phyloP scores from a whole-genome alignment of 2,888 invertebrate species.

The Chrysolina haemoptera region DNA sequence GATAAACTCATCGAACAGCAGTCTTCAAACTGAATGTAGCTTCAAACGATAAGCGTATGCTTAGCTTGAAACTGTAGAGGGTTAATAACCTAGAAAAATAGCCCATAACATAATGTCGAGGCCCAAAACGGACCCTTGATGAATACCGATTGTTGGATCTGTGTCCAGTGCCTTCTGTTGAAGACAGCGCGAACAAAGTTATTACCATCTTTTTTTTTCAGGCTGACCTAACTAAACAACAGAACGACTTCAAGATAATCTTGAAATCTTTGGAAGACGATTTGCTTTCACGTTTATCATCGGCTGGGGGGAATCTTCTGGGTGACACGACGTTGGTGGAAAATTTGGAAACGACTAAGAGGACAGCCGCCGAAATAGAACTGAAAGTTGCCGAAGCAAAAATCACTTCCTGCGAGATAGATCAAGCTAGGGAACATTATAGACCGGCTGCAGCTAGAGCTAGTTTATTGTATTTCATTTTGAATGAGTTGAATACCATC shows the following conservation, averaged over 20 bases:
- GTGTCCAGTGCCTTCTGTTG: too few relatives aligned
- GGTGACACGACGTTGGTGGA: conserved; percentile 96
- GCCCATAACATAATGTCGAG: too few relatives aligned
- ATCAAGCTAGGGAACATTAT: conserved; percentile 91
- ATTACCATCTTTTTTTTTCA: conserved; percentile 58
- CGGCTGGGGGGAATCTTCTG: conserved; percentile 93
- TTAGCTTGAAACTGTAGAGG: too few relatives aligned
- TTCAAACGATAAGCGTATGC: too few relatives aligned
- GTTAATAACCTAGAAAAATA: too few relatives aligned
- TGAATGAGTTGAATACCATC: conserved; percentile 95
- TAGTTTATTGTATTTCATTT: conserved; percentile 93
- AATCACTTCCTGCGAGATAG: conserved; percentile 92
- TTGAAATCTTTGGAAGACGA: conserved; percentile 94
- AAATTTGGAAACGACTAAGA: conserved; percentile 95
- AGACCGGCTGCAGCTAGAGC: conserved; percentile 93
- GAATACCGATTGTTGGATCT: not conserved
- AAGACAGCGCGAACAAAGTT: not conserved
- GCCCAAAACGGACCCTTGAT: not conserved
- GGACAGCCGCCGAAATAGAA: conserved; percentile 96
- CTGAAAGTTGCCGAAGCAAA: conserved; percentile 94
- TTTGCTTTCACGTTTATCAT: conserved; percentile 89
- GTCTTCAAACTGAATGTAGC: too few relatives aligned
- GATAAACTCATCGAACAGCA: too few relatives aligned
- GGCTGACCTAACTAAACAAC: conserved; percentile 95
- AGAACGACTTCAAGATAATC: conserved; percentile 97